Evolutionary conservation across 1,140 invertebrate genomes (phyloP), one percentile per base, ranked within the genome.

Genomic region (Propsilocerus akamusi): DNA sequence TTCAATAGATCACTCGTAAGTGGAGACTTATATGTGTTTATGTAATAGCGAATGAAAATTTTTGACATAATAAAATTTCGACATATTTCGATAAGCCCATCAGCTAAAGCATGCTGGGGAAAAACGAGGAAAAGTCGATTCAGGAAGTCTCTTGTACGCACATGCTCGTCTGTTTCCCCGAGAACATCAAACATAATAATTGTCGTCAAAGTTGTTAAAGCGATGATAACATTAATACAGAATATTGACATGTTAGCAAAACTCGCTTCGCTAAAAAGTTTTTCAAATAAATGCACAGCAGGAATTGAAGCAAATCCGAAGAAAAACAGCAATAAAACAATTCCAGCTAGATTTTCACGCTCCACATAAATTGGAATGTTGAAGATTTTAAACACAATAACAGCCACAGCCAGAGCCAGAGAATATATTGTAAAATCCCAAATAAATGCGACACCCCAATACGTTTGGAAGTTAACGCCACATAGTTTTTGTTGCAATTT

Each of bases 241-340:
- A 79, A 80, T 8, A 80, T 69, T 1, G 76, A 65, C 63, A 79
- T 79, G 59, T 77, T 79, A 12, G 77, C 73, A 12, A 80, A 60
- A 54, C 74, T 78, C 0, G 76, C 64, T 53, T 79, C 76, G 17
- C 61, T 59, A 61, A 79, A 81, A 24, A 68, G 53, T 58, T 78
- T 78, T 58, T 79, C 76, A 0, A 63, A 58, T n/a, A 78, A 55
- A 61, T 80, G 74, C 2, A 68, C 62, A 58, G 68, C 59, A 46
- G 64, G 65, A 51, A 73, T 55, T 53, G 70, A 68, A 53, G 75
- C 59, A 64, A 75, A 71, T 50, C 75, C 77, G 54, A 75, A 80
- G 3, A 78, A 61, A 23, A 74, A 52, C 1, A 78, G 64, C 0
- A 81, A 53, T 0, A 75, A 49, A 34, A 73, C 71, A 25, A 78